Percentiles rank a stretch among this genome's conserved stretches.
phyloP scores from a whole-genome alignment of 2,888 invertebrate genomes.

The Hesperia comma region DNA sequence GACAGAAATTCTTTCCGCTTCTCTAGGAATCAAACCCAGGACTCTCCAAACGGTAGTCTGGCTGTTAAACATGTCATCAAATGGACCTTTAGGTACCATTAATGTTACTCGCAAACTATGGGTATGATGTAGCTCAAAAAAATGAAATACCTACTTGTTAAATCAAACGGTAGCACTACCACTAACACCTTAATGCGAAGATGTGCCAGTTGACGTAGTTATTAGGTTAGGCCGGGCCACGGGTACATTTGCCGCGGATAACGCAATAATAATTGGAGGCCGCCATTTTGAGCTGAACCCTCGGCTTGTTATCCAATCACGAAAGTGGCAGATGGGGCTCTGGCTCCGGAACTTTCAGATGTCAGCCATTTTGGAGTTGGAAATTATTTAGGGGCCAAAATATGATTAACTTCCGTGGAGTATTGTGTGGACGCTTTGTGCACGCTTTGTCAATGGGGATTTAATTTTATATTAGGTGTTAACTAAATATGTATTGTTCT shows the following conservation, averaged over 20 bases:
- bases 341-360: slow-evolving; percentile 6
- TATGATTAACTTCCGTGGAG: background rate
- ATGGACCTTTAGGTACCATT: too few relatives aligned
- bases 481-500: too few relatives aligned
- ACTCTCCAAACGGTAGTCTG: too few relatives aligned
- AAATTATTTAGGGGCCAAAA: slow-evolving; percentile 6
- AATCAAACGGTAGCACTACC: too few relatives aligned
- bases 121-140: too few relatives aligned
- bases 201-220: background rate
- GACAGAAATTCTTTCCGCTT: too few relatives aligned
- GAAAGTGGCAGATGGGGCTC: slow-evolving; percentile 33
- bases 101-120: too few relatives aligned
- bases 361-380: background rate
- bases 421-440: background rate
- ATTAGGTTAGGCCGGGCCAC: slow-evolving; percentile 1
- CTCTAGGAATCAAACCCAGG: too few relatives aligned
- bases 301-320: slow-evolving; percentile 49
- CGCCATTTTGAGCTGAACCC: slow-evolving; percentile 56
- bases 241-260: slow-evolving; percentile 18
- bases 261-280: slow-evolving; percentile 37
- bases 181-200: background rate
- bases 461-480: too few relatives aligned
- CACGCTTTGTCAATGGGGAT: background rate
- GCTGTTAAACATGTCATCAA: too few relatives aligned
- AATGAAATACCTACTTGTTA: too few relatives aligned